Base-by-base conservation (phyloP, 1,140 invertebrate genomes). In the Lasioglossum baleicum region DNA sequence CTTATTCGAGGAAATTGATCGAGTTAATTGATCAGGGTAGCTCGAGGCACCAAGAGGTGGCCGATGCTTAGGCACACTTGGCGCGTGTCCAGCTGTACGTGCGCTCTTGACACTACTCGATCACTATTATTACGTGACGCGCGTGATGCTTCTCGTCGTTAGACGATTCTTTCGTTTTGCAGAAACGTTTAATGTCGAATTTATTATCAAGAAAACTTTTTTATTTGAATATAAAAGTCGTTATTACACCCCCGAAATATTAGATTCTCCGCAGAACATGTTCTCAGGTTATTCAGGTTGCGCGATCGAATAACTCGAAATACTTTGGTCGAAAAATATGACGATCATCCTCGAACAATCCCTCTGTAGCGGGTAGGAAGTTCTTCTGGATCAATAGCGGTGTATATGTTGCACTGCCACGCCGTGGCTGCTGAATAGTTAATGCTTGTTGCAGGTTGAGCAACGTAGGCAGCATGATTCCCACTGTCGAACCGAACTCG, bases 371-470 rank as follows among this genome's bases (percentile, higher is more conserved):
- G 15, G 22, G n/a, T 31, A 10, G 20, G 2, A 56, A 31, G 40
- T 69, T 69, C 60, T 68, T 69, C 44, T n/a, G 26, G 44, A 81
- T 81, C 79, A 22, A 81, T 76, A 76, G 2, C 56, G 6, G 64
- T 17, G 58, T 69, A 56, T 67, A 79, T 67, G 73, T 79, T 79
- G 35, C 40, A 74, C 11, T 15, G 40, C 26, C 22, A 51, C 73
- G 65, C 42, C 56, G 61, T 20, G 31, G 35, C n/a, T 35, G 6
- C 20, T 68, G 66, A 81, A 81, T 81, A 76, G 69, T 81, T 64
- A 48, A 69, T 48, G 20, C 4, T 2, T 11, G 7, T 69, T 63
- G 2, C 26, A 13, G 40, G 31, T 26, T 63, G 35, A 17, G 64
- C 26, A 22, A 40, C 64, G 15, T 66, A n/a, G 35, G 17, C 26